A percentile compares a stretch with the other conserved stretches of the same genome.
phyloP scores from a whole-genome alignment of 2,888 invertebrate species.

The Diaperis boleti region DNA sequence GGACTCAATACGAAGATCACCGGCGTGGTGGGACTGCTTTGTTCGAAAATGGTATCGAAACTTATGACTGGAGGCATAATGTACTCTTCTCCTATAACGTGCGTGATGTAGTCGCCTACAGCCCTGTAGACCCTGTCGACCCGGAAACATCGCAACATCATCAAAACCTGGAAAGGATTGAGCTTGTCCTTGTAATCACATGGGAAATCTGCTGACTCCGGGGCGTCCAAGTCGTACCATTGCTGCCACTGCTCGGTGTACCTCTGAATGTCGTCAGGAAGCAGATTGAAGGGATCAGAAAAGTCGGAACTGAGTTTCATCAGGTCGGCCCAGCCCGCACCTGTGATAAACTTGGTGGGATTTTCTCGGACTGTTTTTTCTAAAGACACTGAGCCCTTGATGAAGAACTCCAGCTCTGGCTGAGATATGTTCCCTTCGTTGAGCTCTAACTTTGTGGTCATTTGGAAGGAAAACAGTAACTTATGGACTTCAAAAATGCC shows the following conservation, averaged over 20 bases:
- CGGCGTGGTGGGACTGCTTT: constrained; percentile 85
- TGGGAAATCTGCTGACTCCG: constrained; percentile 81
- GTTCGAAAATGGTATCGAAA: constrained; percentile 86
- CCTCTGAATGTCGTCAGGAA: constrained; percentile 74
- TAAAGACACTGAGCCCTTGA: constrained; percentile 78
- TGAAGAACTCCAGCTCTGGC: constrained; percentile 88
- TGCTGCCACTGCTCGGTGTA: constrained; percentile 61
- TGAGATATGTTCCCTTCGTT: constrained; percentile 75
- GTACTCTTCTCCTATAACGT: constrained; percentile 88
- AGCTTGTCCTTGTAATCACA: constrained; percentile 76
- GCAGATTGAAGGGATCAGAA: constrained; percentile 72
- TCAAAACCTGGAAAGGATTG: constrained; percentile 77
- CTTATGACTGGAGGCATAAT: constrained; percentile 91
- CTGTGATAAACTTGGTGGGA: constrained; percentile 80
- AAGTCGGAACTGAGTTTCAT: constrained; percentile 80
- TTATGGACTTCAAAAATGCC: constrained; percentile 94
- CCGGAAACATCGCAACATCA: constrained; percentile 90
- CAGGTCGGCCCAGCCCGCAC: constrained; percentile 87
- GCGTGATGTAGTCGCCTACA: constrained; percentile 85
- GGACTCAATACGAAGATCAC: constrained; percentile 94
- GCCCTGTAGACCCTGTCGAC: constrained; percentile 89
- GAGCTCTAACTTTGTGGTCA: constrained; percentile 85
- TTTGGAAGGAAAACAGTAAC: constrained; percentile 90
- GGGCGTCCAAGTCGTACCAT: constrained; percentile 90
- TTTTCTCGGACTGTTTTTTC: constrained; percentile 77